Percentiles rank a stretch among this genome's conserved stretches.
Conservation (phyloP, 2,888 invertebrate species). For the Abscondita cerata region DNA sequence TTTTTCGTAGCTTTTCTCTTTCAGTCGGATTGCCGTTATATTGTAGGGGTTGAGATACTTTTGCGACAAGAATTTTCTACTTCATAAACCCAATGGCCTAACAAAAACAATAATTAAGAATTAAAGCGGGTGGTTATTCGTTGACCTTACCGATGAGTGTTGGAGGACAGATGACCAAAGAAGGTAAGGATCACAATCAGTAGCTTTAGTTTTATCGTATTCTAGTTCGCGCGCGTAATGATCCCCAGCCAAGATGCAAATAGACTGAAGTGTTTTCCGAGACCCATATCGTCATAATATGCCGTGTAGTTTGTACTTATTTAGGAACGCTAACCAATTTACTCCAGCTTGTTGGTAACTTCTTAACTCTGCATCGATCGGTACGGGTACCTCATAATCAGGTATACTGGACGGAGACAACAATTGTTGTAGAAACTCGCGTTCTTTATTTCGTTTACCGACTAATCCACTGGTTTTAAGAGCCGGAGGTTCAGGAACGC, state of each 20-base stretch:
- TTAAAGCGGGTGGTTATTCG: too few species aligned
- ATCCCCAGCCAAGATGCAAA: constrained; percentile 91
- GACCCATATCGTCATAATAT: constrained; percentile 99
- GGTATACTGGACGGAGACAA: constrained; percentile 85
- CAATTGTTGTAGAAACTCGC: constrained; percentile 87
- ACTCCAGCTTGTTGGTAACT: constrained; percentile 95
- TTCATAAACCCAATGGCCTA: constrained; percentile 97
- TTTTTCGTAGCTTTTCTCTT: constrained; percentile 76
- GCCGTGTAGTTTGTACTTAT: constrained; percentile 94
- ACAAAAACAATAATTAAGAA: constrained; percentile 28
- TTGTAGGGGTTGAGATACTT: constrained; percentile 80
- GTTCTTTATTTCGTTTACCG: constrained; percentile 69
- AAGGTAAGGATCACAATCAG: constrained; percentile 73
- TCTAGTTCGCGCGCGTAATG: constrained; percentile 71
- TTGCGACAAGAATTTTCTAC: constrained; percentile 85
- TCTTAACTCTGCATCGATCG: constrained; percentile 84
- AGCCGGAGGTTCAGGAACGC: constrained; percentile 69
- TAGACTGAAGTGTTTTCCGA: constrained; percentile 95
- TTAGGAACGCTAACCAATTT: constrained; percentile 95
- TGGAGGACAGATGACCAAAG: constrained; percentile 95
- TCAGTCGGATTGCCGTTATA: constrained; percentile 88
- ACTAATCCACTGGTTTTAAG: constrained; percentile 66
- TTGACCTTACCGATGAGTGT: constrained; percentile 81
- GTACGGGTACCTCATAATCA: constrained; percentile 81
- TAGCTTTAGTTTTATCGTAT: constrained; percentile 62